Conservation (phyloP, 2,113 vertebrate genomes). For the pig (Sus scrofa) region T2T-Sscrofa CM000827.6:62091501-62092000, state of each 20-base stretch:
- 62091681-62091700: not conserved
- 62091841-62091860: not conserved
- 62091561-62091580: not conserved
- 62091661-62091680: not conserved
- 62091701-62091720: not conserved
- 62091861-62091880: not conserved
- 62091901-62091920: not conserved
- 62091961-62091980: not conserved
- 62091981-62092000: not conserved
- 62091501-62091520: not conserved
- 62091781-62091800: not conserved
- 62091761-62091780: too few species aligned
- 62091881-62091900: not conserved
- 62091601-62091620: not conserved
- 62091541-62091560: not conserved
- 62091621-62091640: not conserved
- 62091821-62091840: not conserved
- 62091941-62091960: not conserved
- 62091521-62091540: not conserved
- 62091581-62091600: not conserved
- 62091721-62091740: not conserved
- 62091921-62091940: not conserved
- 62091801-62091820: not conserved
- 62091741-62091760: not conserved
- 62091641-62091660: not conserved